phyloP scores from a whole-genome alignment of 2,888 invertebrate species.

The Maniola hyperantus region DNA sequence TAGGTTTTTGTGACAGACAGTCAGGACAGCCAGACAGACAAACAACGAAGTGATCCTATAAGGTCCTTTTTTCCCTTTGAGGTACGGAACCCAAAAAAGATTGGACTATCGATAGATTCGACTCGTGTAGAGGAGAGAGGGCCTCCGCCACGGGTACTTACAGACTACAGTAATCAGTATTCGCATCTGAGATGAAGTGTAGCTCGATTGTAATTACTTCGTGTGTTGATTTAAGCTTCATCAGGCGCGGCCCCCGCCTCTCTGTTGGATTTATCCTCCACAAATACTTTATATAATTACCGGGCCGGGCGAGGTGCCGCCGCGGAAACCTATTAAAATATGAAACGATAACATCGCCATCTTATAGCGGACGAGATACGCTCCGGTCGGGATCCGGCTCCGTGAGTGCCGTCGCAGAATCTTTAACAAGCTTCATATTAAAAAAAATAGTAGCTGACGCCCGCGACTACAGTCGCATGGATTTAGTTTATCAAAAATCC shows the following conservation, averaged over 20 bases:
- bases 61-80: too few relatives aligned
- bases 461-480: too few relatives aligned
- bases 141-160: constrained; percentile 19
- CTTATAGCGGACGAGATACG: constrained; percentile 77
- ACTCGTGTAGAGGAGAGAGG: background rate
- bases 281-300: constrained; percentile 66
- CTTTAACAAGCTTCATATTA: background rate
- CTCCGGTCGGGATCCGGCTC: constrained; percentile 27
- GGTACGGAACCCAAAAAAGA: too few relatives aligned
- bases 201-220: constrained; percentile 77
- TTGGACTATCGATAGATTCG: too few relatives aligned
- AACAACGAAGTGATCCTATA: too few relatives aligned
- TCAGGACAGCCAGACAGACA: too few relatives aligned
- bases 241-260: constrained; percentile 58
- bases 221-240: constrained; percentile 81
- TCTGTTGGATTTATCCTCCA: constrained; percentile 74
- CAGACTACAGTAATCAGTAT: constrained; percentile 77
- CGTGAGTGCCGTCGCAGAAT: background rate
- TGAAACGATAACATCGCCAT: constrained; percentile 77
- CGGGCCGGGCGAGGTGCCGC: constrained; percentile 67
- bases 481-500: too few relatives aligned
- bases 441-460: too few relatives aligned
- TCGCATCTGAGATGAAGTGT: constrained; percentile 78
- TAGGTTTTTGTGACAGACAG: too few relatives aligned
- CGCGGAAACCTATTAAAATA: constrained; percentile 81